A percentile compares a stretch with the other conserved stretches of the same genome.
Evolutionary conservation across 1,140 invertebrate genomes (phyloP).

Genomic region (Magallana ariakensis): DNA sequence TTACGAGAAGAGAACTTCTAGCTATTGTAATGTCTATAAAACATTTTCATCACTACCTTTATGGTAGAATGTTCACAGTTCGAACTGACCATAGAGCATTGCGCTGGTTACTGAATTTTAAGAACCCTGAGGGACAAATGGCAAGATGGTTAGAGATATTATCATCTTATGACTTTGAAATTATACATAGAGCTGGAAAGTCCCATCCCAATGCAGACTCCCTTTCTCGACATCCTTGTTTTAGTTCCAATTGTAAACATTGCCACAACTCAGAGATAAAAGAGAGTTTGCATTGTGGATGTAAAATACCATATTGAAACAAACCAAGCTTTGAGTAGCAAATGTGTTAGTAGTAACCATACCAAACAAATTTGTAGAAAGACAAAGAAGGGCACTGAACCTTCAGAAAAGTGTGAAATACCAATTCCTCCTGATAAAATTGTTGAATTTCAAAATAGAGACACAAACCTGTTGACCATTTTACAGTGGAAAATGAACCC

Average conservation of each 20-base stretch:
- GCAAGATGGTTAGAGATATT: conserved; percentile 65
- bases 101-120: conserved; percentile 51
- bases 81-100: conserved; percentile 60
- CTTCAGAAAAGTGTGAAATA: background rate
- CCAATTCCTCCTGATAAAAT: conserved; percentile 8
- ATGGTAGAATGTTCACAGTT: conserved; percentile 52
- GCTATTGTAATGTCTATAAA: conserved; percentile 52
- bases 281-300: background rate
- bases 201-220: conserved; percentile 67
- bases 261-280: background rate
- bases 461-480: background rate
- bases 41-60: conserved; percentile 58
- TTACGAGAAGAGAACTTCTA: conserved; percentile 57
- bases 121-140: conserved; percentile 56
- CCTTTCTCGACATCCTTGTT: conserved; percentile 53
- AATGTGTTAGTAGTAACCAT: background rate
- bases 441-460: conserved; percentile 7
- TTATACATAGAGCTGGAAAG: conserved; percentile 53
- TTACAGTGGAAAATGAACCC: conserved; percentile 21
- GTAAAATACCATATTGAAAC: background rate
- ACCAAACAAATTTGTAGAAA: background rate
- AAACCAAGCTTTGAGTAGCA: background rate
- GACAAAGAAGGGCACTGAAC: background rate
- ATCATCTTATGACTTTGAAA: conserved; percentile 62
- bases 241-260: background rate